Percentiles rank a stretch among this genome's conserved stretches.
Conservation (phyloP, 92 coral and sea anemone species). For the Palythoa heliodiscus region DNA sequence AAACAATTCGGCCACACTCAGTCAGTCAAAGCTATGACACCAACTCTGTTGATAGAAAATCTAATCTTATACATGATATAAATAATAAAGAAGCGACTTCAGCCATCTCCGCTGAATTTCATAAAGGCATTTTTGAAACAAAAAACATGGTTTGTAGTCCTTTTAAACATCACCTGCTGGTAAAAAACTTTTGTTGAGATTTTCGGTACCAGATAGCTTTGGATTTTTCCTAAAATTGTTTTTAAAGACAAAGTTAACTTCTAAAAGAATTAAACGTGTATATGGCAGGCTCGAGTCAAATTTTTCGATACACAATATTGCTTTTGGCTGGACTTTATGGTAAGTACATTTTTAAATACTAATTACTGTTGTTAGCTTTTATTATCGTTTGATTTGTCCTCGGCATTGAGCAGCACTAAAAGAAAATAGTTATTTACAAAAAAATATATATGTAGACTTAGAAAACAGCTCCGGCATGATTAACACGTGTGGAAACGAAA, state of each 20-base stretch:
- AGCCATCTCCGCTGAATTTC: background rate
- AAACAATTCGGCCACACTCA: constrained; percentile 44
- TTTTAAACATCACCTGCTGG: background rate
- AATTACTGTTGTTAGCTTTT: background rate
- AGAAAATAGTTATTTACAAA: background rate
- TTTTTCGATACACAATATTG: background rate
- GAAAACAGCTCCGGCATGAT: background rate
- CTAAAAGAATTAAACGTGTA: background rate
- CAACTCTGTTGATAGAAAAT: background rate
- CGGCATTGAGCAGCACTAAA: background rate
- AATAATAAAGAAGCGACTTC: background rate
- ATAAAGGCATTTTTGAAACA: background rate
- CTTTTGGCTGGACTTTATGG: constrained; percentile 22
- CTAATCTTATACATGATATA: background rate
- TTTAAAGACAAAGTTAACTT: background rate
- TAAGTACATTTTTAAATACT: background rate
- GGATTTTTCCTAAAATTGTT: background rate
- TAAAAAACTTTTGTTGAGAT: background rate
- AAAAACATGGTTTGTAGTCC: background rate
- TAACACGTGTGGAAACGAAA: too few relatives aligned
- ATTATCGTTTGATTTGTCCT: background rate
- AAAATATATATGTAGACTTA: background rate
- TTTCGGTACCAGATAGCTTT: background rate
- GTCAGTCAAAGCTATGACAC: background rate
- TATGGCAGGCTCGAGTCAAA: background rate